Conservation (phyloP, 2,113 vertebrate species). For the Hyla sarda region DNA sequence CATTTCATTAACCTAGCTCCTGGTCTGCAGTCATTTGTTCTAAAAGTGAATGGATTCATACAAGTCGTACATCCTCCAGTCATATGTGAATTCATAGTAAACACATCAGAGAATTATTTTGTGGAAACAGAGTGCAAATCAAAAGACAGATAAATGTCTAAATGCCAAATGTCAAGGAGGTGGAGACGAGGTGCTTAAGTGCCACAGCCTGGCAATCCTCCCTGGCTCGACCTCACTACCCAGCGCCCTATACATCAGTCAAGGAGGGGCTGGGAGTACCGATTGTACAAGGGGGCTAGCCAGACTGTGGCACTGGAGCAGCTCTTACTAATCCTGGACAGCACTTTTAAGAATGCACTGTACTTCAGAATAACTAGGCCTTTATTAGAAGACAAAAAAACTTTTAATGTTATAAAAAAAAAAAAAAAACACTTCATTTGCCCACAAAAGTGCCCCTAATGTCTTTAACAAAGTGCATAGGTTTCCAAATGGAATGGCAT, state of each 20-base stretch:
- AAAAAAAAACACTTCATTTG: neutral
- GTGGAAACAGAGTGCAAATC: neutral
- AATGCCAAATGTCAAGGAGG: too few species aligned
- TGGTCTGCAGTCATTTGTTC: too few species aligned
- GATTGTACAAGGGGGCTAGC: too few species aligned
- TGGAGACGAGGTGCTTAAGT: too few species aligned
- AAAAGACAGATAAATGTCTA: neutral
- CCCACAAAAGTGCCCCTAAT: neutral
- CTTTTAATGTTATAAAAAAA: neutral
- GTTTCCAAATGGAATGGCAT: conserved; percentile 4
- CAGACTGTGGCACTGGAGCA: too few species aligned
- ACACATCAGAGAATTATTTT: neutral
- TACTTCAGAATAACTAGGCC: neutral
- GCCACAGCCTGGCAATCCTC: too few species aligned
- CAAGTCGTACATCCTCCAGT: neutral
- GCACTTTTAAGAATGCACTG: neutral
- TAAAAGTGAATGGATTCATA: neutral
- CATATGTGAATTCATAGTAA: neutral
- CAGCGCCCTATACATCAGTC: too few species aligned
- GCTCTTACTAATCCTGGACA: neutral
- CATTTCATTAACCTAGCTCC: too few species aligned
- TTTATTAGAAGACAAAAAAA: neutral
- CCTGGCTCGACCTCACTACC: too few species aligned
- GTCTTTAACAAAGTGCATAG: neutral
- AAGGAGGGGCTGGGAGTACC: too few species aligned